phyloP scores from a whole-genome alignment of 2,113 vertebrate species.

The Odontophorus gujanensis region DNA sequence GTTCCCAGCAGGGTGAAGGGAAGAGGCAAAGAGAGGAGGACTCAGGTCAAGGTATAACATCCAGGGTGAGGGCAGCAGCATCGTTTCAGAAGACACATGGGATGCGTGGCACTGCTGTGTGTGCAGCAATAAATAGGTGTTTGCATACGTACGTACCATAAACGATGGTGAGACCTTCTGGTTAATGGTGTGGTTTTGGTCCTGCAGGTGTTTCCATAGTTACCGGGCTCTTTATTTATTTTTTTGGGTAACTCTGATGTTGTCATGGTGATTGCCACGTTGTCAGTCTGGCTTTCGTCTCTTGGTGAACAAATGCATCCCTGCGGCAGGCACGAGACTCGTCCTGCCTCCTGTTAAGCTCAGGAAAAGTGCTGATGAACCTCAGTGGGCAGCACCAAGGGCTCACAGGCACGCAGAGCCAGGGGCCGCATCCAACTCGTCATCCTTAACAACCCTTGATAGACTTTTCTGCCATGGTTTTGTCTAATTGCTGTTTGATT shows the following conservation, averaged over 20 bases:
- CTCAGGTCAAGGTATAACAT: too few relatives aligned
- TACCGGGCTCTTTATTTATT: slow-evolving; percentile 57
- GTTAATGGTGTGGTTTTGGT: slow-evolving; percentile 49
- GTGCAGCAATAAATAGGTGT: too few relatives aligned
- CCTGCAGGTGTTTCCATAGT: slow-evolving; percentile 75
- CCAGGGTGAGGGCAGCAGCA: too few relatives aligned
- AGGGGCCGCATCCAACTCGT: slow-evolving; percentile 23
- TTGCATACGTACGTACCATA: too few relatives aligned
- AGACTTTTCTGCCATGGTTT: slow-evolving; percentile 45
- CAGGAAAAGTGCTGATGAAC: not conserved
- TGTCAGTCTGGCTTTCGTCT: not conserved
- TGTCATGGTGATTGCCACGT: slow-evolving; percentile 67
- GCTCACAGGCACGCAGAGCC: not conserved
- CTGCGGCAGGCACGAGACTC: not conserved
- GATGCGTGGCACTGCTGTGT: too few relatives aligned
- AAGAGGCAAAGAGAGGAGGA: too few relatives aligned
- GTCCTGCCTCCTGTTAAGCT: not conserved
- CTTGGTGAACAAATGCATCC: not conserved
- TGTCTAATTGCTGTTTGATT: slow-evolving; percentile 49
- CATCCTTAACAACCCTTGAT: slow-evolving; percentile 45
- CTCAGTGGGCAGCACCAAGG: not conserved
- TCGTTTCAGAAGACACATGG: too few relatives aligned
- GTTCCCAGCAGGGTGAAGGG: not conserved
- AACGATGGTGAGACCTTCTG: not conserved
- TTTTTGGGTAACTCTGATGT: slow-evolving; percentile 39